phyloP scores from a whole-genome alignment of 2,888 invertebrate species.

The Heliothis peltigera region DNA sequence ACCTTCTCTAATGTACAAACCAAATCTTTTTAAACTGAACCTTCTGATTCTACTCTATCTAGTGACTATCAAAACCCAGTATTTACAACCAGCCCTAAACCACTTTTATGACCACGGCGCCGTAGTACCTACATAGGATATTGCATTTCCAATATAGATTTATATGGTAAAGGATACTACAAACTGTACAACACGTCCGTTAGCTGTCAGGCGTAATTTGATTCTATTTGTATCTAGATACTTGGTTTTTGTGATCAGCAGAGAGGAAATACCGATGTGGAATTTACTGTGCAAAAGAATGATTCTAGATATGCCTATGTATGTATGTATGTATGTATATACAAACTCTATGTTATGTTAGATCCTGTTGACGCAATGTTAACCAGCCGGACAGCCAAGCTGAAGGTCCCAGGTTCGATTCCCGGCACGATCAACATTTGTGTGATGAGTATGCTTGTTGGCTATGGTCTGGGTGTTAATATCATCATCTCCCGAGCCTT shows the following conservation, averaged over 20 bases:
- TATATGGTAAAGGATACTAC: constrained; percentile 32
- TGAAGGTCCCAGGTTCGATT: too few species aligned
- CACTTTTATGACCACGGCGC: constrained; percentile 33
- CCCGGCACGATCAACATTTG: too few species aligned
- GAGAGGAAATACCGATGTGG: constrained; percentile 3
- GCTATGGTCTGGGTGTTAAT: too few species aligned
- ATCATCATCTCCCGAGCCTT: too few species aligned
- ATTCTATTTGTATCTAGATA: constrained; percentile 26
- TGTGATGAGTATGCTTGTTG: too few species aligned
- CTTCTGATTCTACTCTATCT: constrained; percentile 9
- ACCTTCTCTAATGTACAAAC: too few species aligned
- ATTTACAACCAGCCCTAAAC: constrained; percentile 49
- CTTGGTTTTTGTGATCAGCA: constrained; percentile 22
- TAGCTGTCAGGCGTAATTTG: constrained; percentile 37
- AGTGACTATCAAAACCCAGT: constrained; percentile 46
- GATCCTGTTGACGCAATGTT: too few species aligned
- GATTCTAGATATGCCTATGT: too few species aligned
- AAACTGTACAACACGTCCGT: constrained; percentile 33
- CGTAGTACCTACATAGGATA: constrained; percentile 50
- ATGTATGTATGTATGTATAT: too few species aligned
- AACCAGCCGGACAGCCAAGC: too few species aligned
- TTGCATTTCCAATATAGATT: constrained; percentile 60
- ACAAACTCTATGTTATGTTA: too few species aligned
- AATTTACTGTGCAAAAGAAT: too few species aligned
- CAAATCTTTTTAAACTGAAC: background rate